Percentiles rank a stretch among this genome's conserved stretches.
Conservation (phyloP, 2,888 invertebrate genomes). For the Lamellibrachia satsuma region DNA sequence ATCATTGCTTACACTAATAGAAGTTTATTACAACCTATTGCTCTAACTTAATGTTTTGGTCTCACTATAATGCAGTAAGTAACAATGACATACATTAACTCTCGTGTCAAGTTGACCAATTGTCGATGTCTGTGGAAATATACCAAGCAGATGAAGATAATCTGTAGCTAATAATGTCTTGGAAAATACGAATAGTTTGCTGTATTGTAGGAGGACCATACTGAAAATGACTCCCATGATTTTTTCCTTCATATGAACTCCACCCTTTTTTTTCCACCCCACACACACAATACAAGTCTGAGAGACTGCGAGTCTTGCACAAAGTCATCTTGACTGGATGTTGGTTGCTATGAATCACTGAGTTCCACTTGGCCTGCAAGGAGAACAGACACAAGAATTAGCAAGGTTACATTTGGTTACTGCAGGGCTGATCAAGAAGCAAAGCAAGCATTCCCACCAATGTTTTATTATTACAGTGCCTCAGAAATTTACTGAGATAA, state of each 20-base stretch:
- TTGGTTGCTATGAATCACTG: neutral
- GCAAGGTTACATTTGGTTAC: neutral
- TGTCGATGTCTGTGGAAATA: neutral
- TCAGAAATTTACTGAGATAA: neutral
- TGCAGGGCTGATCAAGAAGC: too few relatives aligned
- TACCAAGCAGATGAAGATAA: neutral
- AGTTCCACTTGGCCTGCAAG: neutral
- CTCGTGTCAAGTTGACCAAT: neutral
- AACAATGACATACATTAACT: neutral
- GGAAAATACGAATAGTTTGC: neutral
- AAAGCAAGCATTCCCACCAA: neutral
- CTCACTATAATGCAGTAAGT: neutral
- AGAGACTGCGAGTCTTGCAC: neutral
- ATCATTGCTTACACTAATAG: neutral
- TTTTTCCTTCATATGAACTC: neutral
- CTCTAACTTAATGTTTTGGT: neutral
- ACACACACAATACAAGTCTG: neutral
- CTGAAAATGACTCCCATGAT: neutral
- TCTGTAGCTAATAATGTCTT: neutral
- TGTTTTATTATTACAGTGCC: neutral
- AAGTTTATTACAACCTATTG: neutral
- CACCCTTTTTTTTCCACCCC: neutral
- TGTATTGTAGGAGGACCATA: neutral
- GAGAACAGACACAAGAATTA: neutral
- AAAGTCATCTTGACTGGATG: neutral